Conservation (phyloP, 2,113 vertebrate genomes). For the Oreochromis niloticus region DNA sequence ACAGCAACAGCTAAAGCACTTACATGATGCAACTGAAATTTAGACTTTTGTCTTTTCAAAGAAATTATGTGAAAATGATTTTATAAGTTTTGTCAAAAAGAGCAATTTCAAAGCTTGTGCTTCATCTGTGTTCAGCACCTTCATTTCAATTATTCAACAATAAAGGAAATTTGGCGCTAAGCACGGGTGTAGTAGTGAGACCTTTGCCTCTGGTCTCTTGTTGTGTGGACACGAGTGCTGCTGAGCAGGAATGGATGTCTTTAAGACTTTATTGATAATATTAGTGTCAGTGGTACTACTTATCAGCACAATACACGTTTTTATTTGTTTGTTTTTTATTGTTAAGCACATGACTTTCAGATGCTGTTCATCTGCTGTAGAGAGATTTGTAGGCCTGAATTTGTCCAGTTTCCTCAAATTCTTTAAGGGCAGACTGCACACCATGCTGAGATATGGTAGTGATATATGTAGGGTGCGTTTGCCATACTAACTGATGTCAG, state of each 20-base stretch:
- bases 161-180: neutral
- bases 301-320: rapidly evolving
- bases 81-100: neutral
- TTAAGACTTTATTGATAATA: neutral
- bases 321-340: neutral
- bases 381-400: neutral
- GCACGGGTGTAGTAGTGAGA: neutral
- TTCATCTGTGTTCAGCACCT: neutral
- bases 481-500: neutral
- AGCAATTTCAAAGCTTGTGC: neutral
- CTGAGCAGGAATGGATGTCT: neutral
- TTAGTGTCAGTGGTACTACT: neutral
- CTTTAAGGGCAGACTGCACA: neutral
- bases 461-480: rapidly evolving
- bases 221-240: neutral
- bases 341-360: neutral
- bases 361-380: neutral
- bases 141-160: neutral
- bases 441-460: neutral
- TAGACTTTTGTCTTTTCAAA: neutral
- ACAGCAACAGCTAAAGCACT: neutral
- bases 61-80: neutral
- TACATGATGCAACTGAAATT: neutral
- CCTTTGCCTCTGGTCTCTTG: neutral
- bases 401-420: neutral